phyloP scores from a whole-genome alignment of 2,888 invertebrate genomes.

The Arctia plantaginis region DNA sequence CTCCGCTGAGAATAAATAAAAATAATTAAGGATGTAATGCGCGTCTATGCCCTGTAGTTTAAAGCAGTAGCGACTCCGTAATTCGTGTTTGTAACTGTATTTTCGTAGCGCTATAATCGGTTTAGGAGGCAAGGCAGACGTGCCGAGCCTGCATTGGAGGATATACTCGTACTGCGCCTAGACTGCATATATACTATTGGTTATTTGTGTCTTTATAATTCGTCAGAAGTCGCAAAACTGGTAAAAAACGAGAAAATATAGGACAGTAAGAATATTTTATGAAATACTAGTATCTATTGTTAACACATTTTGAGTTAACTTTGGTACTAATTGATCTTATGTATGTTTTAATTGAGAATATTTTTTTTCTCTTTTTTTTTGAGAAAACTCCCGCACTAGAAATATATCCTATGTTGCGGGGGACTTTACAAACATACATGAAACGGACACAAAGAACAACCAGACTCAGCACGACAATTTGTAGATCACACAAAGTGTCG shows the following conservation, averaged over 20 bases:
- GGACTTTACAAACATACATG: too few relatives aligned
- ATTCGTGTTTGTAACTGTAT: slow-evolving; percentile 69
- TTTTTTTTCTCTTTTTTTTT: too few relatives aligned
- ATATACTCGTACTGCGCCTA: slow-evolving; percentile 20
- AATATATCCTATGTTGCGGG: too few relatives aligned
- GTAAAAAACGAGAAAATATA: not conserved
- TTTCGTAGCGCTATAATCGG: slow-evolving; percentile 69
- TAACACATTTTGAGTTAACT: not conserved
- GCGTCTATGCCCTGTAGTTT: slow-evolving; percentile 33
- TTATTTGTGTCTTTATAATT: slow-evolving; percentile 18
- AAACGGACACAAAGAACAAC: too few relatives aligned
- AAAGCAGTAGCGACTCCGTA: slow-evolving; percentile 39
- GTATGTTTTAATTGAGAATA: not conserved
- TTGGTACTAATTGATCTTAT: not conserved
- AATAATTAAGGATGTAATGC: slow-evolving; percentile 38
- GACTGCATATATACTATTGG: slow-evolving; percentile 18
- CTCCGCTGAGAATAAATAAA: slow-evolving; percentile 21
- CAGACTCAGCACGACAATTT: too few relatives aligned
- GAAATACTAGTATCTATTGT: not conserved
- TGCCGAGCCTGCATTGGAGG: slow-evolving; percentile 60
- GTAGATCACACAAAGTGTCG: too few relatives aligned
- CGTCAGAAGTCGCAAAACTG: not conserved
- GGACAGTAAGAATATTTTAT: not conserved
- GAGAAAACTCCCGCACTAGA: too few relatives aligned
- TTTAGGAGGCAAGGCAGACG: slow-evolving; percentile 67